Evolutionary conservation across 2,113 vertebrate species (phyloP), one percentile per base, ranked within the genome.

Genomic region (Zeus faber): DNA sequence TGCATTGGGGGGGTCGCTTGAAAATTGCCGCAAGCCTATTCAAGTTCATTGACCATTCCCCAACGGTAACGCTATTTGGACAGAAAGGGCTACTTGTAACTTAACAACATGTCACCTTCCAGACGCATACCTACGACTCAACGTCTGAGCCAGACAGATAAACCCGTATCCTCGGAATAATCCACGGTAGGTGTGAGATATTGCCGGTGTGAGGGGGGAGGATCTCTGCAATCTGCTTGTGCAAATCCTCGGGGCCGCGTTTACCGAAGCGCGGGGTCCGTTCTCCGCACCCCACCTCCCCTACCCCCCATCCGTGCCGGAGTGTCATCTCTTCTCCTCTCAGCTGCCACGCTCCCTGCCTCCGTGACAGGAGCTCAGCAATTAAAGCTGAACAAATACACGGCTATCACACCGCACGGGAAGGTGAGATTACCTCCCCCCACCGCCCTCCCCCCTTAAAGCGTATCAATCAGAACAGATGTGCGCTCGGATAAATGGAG

Each of bases 321-420:
- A 8, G 54, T 82, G 77, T 81, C 80, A 73, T 70, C 70, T 77
- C 40, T 24, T n/a, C n/a, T n/a, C n/a, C n/a, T n/a, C n/a, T 45
- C 8, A 29, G 56, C 73, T 70, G 76, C 80, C 70, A 71, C 27
- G 76, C 55, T 64, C 41, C 56, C 1, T 3, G 51, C 79, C 55
- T 29, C 31, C 33, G 68, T 77, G 81, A 82, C 69, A 62, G 76
- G 45, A 46, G 65, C 78, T 65, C 73, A 52, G 54, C 76, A 83
- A 84, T 86, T 85, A 85, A 81, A 86, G 81, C 82, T 85, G 79
- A 79, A 65, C 82, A 88, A 85, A 86, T 78, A 85, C 74, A 77
- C 69, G 70, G 62, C 72, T 62, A 66, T 81, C 75, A 37, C 65
- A n/a, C 56, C 44, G 3, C 49, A 17, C 50, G 9, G 46, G n/a